These are phyloP conservation scores for Baronia brevicornis DNA, from an alignment of 2,888 invertebrate species.

Conservation along the genomic window DNA sequence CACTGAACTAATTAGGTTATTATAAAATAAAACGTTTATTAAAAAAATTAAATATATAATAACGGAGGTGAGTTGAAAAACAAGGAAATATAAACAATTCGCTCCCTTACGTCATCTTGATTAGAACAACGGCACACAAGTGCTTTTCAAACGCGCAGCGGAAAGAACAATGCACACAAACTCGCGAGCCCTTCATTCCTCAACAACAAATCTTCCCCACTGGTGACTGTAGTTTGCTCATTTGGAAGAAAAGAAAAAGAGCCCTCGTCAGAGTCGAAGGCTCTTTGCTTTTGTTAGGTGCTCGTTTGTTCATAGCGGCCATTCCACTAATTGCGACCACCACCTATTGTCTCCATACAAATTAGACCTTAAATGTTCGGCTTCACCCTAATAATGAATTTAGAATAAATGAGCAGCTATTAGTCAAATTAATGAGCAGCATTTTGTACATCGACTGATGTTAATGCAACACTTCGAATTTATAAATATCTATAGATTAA, in stretches of 20 bases:
- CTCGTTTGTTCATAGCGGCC: conserved; percentile 70
- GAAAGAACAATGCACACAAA: conserved; percentile 61
- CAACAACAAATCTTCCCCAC: conserved; percentile 66
- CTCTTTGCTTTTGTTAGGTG: conserved; percentile 61
- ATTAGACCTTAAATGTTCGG: conserved; percentile 59
- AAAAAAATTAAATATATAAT: conserved; percentile 8
- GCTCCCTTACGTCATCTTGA: conserved; percentile 48
- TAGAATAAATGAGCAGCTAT: conserved; percentile 36
- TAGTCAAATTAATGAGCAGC: conserved; percentile 21
- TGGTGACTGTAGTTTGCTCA: conserved; percentile 68
- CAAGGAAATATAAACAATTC: conserved; percentile 18
- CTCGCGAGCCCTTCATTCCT: conserved; percentile 59
- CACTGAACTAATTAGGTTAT: background rate
- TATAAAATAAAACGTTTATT: background rate
- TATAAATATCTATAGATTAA: too few species aligned
- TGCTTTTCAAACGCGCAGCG: conserved; percentile 59
- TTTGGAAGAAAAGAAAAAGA: conserved; percentile 72
- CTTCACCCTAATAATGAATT: conserved; percentile 42
- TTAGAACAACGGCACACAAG: conserved; percentile 59
- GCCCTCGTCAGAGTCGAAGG: conserved; percentile 47
- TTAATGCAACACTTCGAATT: background rate
- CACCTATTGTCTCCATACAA: conserved; percentile 61
- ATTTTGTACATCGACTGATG: too few species aligned
- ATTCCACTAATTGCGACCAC: conserved; percentile 73
- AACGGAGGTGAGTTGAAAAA: conserved; percentile 6